Evolutionary conservation across 2,888 invertebrate genomes (phyloP), one percentile per base, ranked within the genome.

Genomic region (Stenurella melanura): DNA sequence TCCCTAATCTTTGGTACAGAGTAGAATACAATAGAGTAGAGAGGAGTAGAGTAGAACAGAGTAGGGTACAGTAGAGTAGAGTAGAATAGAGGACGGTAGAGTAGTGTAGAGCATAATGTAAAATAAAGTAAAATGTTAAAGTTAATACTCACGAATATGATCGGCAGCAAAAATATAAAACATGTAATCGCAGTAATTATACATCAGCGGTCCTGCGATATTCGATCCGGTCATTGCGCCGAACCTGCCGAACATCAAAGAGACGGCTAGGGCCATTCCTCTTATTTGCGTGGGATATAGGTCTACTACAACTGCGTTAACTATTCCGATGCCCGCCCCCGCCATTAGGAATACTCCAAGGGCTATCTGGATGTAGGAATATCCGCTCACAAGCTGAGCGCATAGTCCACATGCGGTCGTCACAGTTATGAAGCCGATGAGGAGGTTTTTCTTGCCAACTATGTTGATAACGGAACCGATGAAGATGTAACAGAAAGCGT

Each of bases 381-480:
- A 77, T 4, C 79, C 78, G 63, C 63, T 78, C 9, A 81, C 18
- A 11, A 85, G 83, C 81, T 89, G 89, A 1, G 89, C 86, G 56
- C 83, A 74, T 42, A 90, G 75, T n/a, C 89, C 89, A 63, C 86
- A 82, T n/a, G 82, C 74, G 5, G 87, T 85, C 15, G 87, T 87
- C 5, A 87, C 21, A 0, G 80, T 64, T 15, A 88, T 77, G 30
- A 88, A 84, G 30, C 80, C 80, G 38, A 87, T 75, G 17, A 89
- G 77, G 1, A 89, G 75, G 21, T 83, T 87, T 85, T 92, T 92
- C 86, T 94, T 93, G 26, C 94, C 93, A 0, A 90, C 82, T 0
- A 87, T 78, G 78, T 91, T 91, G 19, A 93, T 89, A 6, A 89
- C 71, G 34, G 83, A 75, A 9, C 89, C 90, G 18, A 88, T 86